Evolutionary conservation across 2,797 vertebrate genomes (phyloP).

Genomic region (Sebastes kiyomatsui): DNA sequence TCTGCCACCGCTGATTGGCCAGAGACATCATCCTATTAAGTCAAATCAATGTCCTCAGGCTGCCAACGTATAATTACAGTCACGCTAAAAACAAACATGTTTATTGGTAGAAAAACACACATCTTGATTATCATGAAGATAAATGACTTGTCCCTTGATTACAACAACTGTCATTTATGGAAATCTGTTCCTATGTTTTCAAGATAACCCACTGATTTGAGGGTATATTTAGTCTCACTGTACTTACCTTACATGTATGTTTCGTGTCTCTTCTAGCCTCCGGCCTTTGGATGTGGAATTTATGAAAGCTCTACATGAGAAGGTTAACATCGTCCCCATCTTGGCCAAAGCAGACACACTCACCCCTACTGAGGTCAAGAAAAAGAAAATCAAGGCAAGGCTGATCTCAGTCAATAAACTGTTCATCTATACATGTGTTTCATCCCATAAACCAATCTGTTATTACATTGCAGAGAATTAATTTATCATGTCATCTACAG

Average conservation of each 20-base stretch:
- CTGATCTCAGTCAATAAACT: not conserved
- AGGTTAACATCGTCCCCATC: constrained; percentile 96
- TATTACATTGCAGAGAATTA: not conserved
- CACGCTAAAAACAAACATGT: not conserved
- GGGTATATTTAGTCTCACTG: not conserved
- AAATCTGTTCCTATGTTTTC: not conserved
- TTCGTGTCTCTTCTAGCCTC: constrained; percentile 79
- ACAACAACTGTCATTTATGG: not conserved
- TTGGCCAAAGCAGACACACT: constrained; percentile 96
- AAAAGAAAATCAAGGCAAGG: constrained; percentile 93
- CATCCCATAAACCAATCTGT: not conserved
- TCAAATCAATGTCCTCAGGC: not conserved
- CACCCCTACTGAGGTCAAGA: constrained; percentile 91
- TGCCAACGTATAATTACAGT: not conserved
- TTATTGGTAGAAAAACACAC: not conserved
- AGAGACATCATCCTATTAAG: not conserved
- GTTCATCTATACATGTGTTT: not conserved
- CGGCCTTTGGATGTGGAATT: constrained; percentile 96
- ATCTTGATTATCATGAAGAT: not conserved
- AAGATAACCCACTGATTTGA: not conserved
- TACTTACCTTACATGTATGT: not conserved
- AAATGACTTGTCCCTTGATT: not conserved
- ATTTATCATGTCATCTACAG: not conserved
- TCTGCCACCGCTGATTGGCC: not conserved
- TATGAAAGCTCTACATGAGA: constrained; percentile 95